These are phyloP conservation scores for Copidosoma aretas DNA, from an alignment of 2,888 invertebrate genomes.

Conservation along the genomic window DNA sequence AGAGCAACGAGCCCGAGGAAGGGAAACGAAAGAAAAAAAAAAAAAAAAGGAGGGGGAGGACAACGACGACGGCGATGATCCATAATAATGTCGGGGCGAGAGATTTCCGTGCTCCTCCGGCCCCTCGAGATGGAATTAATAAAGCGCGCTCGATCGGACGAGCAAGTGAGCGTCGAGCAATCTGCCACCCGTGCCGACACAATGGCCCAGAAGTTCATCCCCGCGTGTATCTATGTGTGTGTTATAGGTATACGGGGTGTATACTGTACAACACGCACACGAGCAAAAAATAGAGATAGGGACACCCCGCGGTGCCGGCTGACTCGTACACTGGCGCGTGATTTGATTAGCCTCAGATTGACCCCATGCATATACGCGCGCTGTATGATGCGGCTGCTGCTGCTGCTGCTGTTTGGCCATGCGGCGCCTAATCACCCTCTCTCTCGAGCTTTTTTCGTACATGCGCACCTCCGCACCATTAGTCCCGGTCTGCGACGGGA, in stretches of 20 bases:
- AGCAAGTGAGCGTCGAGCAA: constrained; percentile 30
- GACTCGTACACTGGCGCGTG: constrained; percentile 53
- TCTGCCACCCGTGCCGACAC: constrained; percentile 21
- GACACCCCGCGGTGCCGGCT: constrained; percentile 48
- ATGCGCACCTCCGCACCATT: constrained; percentile 56
- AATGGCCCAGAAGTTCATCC: constrained; percentile 4
- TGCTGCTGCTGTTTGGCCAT: constrained; percentile 21
- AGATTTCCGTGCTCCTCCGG: not conserved
- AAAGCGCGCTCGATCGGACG: constrained; percentile 52
- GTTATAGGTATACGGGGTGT: no score
- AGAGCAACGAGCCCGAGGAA: no score
- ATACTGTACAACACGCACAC: no score
- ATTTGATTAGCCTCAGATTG: constrained; percentile 64
- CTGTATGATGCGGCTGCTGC: constrained; percentile 44
- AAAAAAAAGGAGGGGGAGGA: not conserved
- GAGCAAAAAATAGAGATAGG: constrained; percentile 11
- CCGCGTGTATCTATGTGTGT: no score
- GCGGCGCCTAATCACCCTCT: constrained; percentile 55
- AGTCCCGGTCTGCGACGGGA: constrained; percentile 55
- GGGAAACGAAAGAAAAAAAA: not conserved
- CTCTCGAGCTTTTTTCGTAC: constrained; percentile 41
- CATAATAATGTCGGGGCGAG: no score
- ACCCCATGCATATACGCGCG: constrained; percentile 53
- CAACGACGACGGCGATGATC: no score
- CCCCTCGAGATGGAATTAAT: constrained; percentile 58